Base-by-base conservation (phyloP, 2,797 vertebrate genomes). In the Alauda arvensis region DNA sequence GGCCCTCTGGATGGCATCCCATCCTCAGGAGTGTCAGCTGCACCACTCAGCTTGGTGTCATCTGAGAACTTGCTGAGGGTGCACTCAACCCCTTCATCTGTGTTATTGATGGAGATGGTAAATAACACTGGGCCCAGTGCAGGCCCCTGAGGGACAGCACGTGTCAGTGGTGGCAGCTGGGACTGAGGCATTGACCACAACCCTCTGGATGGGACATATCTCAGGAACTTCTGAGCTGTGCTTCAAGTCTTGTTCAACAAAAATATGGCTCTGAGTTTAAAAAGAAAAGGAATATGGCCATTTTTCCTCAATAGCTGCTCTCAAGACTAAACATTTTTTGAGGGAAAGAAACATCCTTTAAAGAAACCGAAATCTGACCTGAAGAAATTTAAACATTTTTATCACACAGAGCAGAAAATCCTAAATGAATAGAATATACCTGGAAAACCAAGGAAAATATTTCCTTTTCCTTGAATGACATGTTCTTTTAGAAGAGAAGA, bases 41-140 rank as follows among this genome's bases (percentile, higher is more conserved):
- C 14, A 59, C 25, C 26, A 34, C 20, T 18, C 26, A 43, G 42
- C 26, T 45, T 60, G 21, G n/a, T 31, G 65, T 52, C 18, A 61
- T 26, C 56, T 45, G 46, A 2, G 6, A 23, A 37, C 29, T 39
- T n/a, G n/a, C n/a, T 69, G 46, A 69, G 18, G 2, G 8, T 18
- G 12, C 18, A 26, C 14, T 52, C 3, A 1, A 17, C 2, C 7
- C 4, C 10, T 33, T 45, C 2, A 4, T 24, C 60, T 18, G 6
- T 62, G 40, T 13, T 23, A n/a, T 2, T 45, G 12, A 33, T 33
- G 16, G 16, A n/a, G 29, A 18, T 24, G 9, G 18, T 45, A 45
- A 25, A 63, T 43, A 7, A 24, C 15, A n/a, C 29, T n/a, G 20
- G 15, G 29, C 20, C 14, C 60, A 45, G 42, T 14, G n/a, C 42